These are phyloP conservation scores for Motacilla tschutschensis DNA, from an alignment of 2,113 vertebrate species.

Conservation along the genomic window DNA sequence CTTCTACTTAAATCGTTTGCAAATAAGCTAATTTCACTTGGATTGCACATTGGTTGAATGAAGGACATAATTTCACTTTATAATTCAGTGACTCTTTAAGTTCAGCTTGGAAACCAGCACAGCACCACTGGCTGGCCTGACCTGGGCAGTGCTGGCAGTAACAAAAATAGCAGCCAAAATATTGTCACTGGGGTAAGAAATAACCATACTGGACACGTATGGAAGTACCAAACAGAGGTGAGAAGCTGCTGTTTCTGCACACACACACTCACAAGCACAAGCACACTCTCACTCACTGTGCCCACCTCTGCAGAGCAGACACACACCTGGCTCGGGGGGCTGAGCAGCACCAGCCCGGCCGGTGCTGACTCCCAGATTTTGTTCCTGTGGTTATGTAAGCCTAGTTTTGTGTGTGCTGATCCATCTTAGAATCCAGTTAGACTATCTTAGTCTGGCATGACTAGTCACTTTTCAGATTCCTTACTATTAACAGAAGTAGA, in stretches of 20 bases:
- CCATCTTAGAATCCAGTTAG: not conserved
- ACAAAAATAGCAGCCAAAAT: slow-evolving; percentile 21
- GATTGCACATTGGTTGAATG: slow-evolving; percentile 6
- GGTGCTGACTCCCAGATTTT: not conserved
- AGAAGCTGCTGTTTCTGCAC: slow-evolving; percentile 19
- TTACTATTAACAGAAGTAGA: slow-evolving; percentile 12
- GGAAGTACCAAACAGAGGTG: not conserved
- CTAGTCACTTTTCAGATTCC: not conserved
- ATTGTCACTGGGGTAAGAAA: not conserved
- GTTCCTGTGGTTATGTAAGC: not conserved
- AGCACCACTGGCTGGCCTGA: not conserved
- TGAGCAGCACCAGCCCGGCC: rapidly evolving
- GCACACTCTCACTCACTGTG: not conserved
- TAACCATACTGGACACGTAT: not conserved
- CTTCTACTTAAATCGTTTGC: not conserved
- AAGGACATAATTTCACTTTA: not conserved
- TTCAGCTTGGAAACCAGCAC: not conserved
- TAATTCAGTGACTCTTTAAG: not conserved
- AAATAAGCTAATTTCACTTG: slow-evolving; percentile 14
- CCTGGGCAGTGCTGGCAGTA: not conserved
- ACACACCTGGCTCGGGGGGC: not conserved
- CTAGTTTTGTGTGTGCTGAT: slow-evolving; percentile 5
- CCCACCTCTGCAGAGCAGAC: not conserved
- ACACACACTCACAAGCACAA: not conserved
- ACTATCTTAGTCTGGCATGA: slow-evolving; percentile 6